These are phyloP conservation scores for Meghimatium bilineatum DNA, from an alignment of 2,888 invertebrate genomes.

Conservation along the genomic window DNA sequence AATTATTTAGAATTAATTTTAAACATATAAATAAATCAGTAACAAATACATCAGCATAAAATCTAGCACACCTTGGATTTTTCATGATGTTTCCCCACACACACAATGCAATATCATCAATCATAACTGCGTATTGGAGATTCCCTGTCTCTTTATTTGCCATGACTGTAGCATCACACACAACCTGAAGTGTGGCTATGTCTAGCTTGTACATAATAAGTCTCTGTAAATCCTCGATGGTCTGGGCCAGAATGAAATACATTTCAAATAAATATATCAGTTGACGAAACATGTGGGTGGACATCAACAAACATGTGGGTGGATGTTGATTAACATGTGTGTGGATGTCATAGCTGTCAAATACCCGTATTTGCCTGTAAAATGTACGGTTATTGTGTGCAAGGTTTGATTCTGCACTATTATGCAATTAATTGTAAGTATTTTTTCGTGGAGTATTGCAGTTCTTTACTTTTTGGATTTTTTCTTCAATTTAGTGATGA, in stretches of 20 bases:
- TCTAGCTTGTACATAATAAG: conserved; percentile 73
- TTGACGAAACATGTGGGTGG: background rate
- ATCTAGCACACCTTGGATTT: conserved; percentile 72
- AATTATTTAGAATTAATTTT: too few relatives aligned
- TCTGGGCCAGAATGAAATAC: conserved; percentile 54
- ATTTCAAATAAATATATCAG: background rate
- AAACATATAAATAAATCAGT: too few relatives aligned
- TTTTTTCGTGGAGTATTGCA: too few relatives aligned
- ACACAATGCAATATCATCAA: conserved; percentile 71
- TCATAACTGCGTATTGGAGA: conserved; percentile 71
- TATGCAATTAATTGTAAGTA: too few relatives aligned
- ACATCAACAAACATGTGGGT: background rate
- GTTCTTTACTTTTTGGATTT: too few relatives aligned
- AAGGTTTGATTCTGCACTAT: too few relatives aligned
- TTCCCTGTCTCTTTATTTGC: conserved; percentile 75
- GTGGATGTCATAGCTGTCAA: background rate
- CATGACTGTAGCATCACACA: conserved; percentile 71
- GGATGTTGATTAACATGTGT: background rate
- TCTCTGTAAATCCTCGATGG: conserved; percentile 69
- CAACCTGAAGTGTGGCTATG: conserved; percentile 67
- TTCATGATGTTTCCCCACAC: conserved; percentile 77
- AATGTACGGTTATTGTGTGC: too few relatives aligned
- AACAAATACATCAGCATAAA: background rate
- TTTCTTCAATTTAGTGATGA: too few relatives aligned
- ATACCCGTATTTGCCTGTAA: too few relatives aligned